phyloP scores from a whole-genome alignment of 92 coral and sea anemone genomes.

The Umimayanthus chanpuru region DNA sequence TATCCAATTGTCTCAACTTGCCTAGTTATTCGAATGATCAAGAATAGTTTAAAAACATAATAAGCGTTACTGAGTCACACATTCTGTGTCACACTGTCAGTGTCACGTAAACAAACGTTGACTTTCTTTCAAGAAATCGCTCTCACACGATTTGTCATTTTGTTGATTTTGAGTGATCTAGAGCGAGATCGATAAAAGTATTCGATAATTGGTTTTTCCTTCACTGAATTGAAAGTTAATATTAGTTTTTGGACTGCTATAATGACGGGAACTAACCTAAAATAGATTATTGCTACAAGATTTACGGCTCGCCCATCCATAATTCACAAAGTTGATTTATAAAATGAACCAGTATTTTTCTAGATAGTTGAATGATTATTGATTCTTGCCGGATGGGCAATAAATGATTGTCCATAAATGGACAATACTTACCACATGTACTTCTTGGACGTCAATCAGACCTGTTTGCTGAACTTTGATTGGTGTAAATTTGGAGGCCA shows the following conservation, averaged over 20 bases:
- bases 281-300: not conserved
- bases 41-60: not conserved
- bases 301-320: not conserved
- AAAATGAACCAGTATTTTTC: slow-evolving; percentile 25
- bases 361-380: slow-evolving; percentile 34
- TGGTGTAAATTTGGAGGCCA: not conserved
- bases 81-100: too few species aligned
- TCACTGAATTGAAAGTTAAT: not conserved
- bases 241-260: not conserved
- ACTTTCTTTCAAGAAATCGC: too few species aligned
- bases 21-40: not conserved
- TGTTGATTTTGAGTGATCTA: not conserved
- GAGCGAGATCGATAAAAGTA: not conserved
- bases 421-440: slow-evolving; percentile 74
- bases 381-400: slow-evolving; percentile 27
- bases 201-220: not conserved
- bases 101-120: too few species aligned
- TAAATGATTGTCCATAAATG: not conserved
- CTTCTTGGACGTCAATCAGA: slow-evolving; percentile 63
- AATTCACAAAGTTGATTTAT: not conserved
- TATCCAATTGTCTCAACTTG: not conserved
- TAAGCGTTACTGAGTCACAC: not conserved
- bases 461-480: slow-evolving; percentile 13
- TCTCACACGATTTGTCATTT: too few species aligned
- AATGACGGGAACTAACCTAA: not conserved